phyloP scores from a whole-genome alignment of 2,888 invertebrate species.

The Serripes groenlandicus region DNA sequence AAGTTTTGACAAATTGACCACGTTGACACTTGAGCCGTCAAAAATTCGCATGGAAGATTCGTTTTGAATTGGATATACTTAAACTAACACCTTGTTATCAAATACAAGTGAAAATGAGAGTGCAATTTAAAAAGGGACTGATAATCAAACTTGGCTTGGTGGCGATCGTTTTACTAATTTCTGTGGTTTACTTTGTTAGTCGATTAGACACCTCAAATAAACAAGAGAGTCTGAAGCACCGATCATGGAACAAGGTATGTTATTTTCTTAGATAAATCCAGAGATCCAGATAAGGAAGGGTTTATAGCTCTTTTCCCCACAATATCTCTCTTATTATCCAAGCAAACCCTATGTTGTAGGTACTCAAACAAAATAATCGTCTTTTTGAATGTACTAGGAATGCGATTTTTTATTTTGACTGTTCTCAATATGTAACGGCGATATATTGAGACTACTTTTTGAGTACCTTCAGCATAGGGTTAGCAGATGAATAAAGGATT shows the following conservation, averaged over 20 bases:
- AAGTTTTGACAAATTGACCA: neutral
- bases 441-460: too few species aligned
- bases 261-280: too few species aligned
- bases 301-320: too few species aligned
- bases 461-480: too few species aligned
- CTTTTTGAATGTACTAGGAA: too few species aligned
- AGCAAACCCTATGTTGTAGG: too few species aligned
- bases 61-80: neutral
- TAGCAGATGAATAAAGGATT: too few species aligned
- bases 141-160: slow-evolving; percentile 75
- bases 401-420: too few species aligned
- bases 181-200: slow-evolving; percentile 73
- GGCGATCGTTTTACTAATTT: slow-evolving; percentile 68
- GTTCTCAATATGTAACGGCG: too few species aligned
- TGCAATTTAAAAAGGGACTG: slow-evolving; percentile 68
- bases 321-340: too few species aligned
- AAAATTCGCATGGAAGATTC: neutral
- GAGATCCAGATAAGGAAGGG: too few species aligned
- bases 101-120: slow-evolving; percentile 39
- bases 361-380: too few species aligned
- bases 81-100: neutral
- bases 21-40: slow-evolving; percentile 6
- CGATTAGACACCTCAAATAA: slow-evolving; percentile 64
- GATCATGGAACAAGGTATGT: slow-evolving; percentile 63
- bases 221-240: slow-evolving; percentile 58